Percentiles rank a stretch among this genome's conserved stretches.
These are phyloP conservation scores for Latrodectus hesperus DNA, from an alignment of 2,888 invertebrate species.

Conservation along the genomic window DNA sequence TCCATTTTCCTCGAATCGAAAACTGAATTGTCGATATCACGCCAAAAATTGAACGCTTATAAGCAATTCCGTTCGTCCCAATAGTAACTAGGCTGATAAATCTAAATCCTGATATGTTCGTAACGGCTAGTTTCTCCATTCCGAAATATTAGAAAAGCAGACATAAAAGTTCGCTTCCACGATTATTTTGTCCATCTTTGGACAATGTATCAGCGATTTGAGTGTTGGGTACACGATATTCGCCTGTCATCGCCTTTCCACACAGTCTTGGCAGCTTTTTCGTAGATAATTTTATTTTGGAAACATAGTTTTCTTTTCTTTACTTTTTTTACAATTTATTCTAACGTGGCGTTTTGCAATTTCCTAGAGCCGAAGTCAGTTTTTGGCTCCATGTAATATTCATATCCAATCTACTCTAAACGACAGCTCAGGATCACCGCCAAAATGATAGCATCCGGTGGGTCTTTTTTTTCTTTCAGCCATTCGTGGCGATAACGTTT, in stretches of 20 bases:
- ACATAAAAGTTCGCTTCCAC: too few relatives aligned
- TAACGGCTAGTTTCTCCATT: too few relatives aligned
- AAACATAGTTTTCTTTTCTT: slow-evolving; percentile 1
- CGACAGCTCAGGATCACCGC: slow-evolving; percentile 25
- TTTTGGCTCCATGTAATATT: slow-evolving; percentile 42
- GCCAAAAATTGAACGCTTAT: too few relatives aligned
- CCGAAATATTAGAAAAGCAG: too few relatives aligned
- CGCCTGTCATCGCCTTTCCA: slow-evolving; percentile 8
- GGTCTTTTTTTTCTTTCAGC: neutral
- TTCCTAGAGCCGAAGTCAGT: slow-evolving; percentile 5
- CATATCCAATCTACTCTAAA: slow-evolving; percentile 59
- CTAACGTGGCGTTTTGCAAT: slow-evolving; percentile 22
- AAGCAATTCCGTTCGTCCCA: too few relatives aligned
- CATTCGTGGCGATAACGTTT: slow-evolving; percentile 31
- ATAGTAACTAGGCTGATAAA: too few relatives aligned
- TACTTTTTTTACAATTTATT: neutral
- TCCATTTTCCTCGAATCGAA: too few relatives aligned
- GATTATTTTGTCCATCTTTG: neutral
- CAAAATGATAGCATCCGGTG: slow-evolving; percentile 38
- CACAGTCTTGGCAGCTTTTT: slow-evolving; percentile 22
- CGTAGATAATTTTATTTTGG: neutral
- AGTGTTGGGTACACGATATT: neutral
- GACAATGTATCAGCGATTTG: slow-evolving; percentile 6
- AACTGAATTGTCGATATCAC: too few relatives aligned
- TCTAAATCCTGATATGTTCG: too few relatives aligned